Evolutionary conservation across 2,113 vertebrate genomes (phyloP).

Genomic region (Aegithalos caudatus): DNA sequence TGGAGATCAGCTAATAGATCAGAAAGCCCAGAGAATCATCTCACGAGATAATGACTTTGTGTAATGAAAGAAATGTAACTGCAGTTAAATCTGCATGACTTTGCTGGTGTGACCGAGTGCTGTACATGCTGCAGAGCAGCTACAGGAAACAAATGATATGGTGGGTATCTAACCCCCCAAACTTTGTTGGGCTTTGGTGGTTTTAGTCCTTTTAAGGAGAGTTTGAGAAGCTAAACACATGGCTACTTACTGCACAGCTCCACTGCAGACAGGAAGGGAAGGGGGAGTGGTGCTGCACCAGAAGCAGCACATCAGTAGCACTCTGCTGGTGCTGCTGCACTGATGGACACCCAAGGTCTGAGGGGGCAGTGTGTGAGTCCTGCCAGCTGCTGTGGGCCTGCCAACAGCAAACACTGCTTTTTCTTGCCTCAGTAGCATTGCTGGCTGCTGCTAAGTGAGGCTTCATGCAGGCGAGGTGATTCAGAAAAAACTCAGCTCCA

Average conservation of each 20-base stretch:
- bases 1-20: neutral
- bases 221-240: neutral
- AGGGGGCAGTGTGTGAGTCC: neutral
- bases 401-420: neutral
- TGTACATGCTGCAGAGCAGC: neutral
- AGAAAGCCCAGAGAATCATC: neutral
- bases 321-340: neutral
- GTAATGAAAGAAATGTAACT: neutral
- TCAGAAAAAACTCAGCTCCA: neutral
- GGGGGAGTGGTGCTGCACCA: neutral
- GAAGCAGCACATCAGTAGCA: neutral
- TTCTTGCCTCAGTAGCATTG: neutral
- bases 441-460: neutral
- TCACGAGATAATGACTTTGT: neutral
- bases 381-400: neutral
- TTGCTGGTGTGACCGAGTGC: neutral
- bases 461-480: neutral
- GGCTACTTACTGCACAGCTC: neutral
- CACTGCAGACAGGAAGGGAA: neutral
- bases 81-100: neutral
- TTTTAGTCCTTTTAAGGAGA: neutral
- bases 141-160: neutral
- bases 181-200: neutral
- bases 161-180: neutral
- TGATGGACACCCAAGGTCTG: rapidly evolving